phyloP scores from a whole-genome alignment of 2,888 invertebrate genomes.

The Tiphia femorata region DNA sequence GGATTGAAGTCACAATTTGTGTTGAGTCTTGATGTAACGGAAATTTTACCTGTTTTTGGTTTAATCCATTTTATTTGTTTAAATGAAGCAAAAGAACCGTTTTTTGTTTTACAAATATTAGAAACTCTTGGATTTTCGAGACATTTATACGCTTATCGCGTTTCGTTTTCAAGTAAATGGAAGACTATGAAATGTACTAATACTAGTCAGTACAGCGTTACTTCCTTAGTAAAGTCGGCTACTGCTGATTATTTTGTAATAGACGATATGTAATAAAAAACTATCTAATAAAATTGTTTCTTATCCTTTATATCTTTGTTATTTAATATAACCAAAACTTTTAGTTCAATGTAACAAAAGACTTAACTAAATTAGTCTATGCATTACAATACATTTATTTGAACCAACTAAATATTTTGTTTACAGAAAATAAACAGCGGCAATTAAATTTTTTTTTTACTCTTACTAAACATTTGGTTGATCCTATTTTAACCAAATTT shows the following conservation, averaged over 20 bases:
- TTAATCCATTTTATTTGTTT: no score
- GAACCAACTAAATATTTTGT: background rate
- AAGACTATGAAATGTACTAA: no score
- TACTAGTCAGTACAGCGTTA: no score
- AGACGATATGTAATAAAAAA: no score
- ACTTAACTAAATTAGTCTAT: no score
- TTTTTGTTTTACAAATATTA: conserved; percentile 7
- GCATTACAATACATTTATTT: no score
- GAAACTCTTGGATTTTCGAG: conserved; percentile 4
- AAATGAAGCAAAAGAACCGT: conserved; percentile 2
- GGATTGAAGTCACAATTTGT: conserved; percentile 7
- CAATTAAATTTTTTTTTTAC: background rate
- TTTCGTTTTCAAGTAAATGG: background rate
- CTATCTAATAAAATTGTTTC: background rate
- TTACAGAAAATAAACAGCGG: background rate
- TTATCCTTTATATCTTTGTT: no score
- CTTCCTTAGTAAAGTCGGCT: conserved; percentile 1
- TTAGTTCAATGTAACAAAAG: no score
- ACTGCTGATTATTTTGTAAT: conserved; percentile 4
- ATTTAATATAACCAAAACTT: no score
- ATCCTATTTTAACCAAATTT: background rate
- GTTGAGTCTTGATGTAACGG: background rate
- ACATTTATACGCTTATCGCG: conserved; percentile 7
- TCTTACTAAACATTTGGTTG: no score
- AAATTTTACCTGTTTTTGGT: background rate